A percentile compares a stretch with the other conserved stretches of the same genome.
phyloP scores from a whole-genome alignment of 35 echinoderm and acorn worm species.

The Lytechinus pictus region DNA sequence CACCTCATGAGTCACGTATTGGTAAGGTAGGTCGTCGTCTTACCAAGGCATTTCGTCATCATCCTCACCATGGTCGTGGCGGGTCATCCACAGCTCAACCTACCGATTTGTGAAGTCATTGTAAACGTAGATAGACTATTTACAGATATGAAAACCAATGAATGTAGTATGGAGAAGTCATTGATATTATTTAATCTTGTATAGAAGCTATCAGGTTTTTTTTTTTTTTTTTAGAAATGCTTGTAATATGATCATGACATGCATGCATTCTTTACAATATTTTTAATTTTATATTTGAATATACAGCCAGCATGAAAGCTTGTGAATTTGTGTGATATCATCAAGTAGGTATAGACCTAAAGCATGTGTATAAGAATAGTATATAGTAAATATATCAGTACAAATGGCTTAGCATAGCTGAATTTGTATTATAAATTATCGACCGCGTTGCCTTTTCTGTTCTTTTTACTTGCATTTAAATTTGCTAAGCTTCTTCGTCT shows the following conservation, averaged over 20 bases:
- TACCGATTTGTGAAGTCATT: background rate
- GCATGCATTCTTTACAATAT: too few relatives aligned
- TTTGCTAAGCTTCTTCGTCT: background rate
- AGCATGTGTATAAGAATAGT: too few relatives aligned
- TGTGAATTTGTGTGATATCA: too few relatives aligned
- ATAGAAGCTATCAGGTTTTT: too few relatives aligned
- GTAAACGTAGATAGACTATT: background rate
- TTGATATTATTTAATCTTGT: too few relatives aligned
- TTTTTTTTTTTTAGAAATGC: too few relatives aligned
- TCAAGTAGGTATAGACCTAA: too few relatives aligned
- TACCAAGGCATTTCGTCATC: background rate
- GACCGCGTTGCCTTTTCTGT: background rate
- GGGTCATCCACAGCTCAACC: background rate
- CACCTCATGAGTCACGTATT: background rate
- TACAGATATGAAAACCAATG: too few relatives aligned
- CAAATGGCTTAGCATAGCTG: background rate
- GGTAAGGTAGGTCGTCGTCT: constrained; percentile 27
- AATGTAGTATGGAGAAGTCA: too few relatives aligned
- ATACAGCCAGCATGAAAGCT: too few relatives aligned
- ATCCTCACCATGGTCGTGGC: background rate
- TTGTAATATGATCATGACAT: too few relatives aligned
- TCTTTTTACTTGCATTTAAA: background rate
- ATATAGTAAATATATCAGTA: background rate
- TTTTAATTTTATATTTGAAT: too few relatives aligned
- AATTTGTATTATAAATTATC: background rate